phyloP scores from a whole-genome alignment of 1,140 invertebrate species.

The Frieseomelitta varia region DNA sequence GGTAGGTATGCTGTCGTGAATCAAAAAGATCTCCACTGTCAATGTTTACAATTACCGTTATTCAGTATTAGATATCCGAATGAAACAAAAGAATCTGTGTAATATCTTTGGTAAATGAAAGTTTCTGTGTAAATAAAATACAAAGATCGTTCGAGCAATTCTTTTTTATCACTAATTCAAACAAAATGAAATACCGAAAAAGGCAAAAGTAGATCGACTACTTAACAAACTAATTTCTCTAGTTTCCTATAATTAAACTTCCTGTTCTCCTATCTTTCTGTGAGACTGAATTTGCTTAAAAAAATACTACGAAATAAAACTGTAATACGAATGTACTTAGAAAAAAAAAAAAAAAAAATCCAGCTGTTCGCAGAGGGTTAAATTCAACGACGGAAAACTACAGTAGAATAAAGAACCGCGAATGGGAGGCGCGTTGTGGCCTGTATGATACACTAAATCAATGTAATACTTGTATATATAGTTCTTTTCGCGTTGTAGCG shows the following conservation, averaged over 20 bases:
- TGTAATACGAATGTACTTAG: too few species aligned
- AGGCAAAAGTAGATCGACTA: accelerated
- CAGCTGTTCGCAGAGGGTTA: too few species aligned
- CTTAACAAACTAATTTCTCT: not conserved
- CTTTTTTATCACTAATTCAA: accelerated
- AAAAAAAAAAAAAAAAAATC: too few species aligned
- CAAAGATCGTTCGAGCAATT: not conserved
- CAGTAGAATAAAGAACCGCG: not conserved
- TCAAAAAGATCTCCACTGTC: not conserved
- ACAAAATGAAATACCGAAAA: not conserved
- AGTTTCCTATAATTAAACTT: not conserved
- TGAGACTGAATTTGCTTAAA: not conserved
- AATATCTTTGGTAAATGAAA: not conserved
- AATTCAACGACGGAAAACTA: not conserved
- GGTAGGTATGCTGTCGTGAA: too few species aligned
- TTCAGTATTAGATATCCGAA: not conserved
- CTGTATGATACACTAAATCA: not conserved
- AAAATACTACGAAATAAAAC: not conserved
- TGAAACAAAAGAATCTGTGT: not conserved
- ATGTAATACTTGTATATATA: not conserved
- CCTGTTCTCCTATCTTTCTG: not conserved
- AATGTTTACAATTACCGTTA: not conserved
- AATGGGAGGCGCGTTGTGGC: not conserved
- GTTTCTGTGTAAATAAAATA: not conserved
- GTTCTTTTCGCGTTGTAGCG: not conserved